phyloP scores from a whole-genome alignment of 2,797 vertebrate genomes.

The Gambusia yucatana region DNA sequence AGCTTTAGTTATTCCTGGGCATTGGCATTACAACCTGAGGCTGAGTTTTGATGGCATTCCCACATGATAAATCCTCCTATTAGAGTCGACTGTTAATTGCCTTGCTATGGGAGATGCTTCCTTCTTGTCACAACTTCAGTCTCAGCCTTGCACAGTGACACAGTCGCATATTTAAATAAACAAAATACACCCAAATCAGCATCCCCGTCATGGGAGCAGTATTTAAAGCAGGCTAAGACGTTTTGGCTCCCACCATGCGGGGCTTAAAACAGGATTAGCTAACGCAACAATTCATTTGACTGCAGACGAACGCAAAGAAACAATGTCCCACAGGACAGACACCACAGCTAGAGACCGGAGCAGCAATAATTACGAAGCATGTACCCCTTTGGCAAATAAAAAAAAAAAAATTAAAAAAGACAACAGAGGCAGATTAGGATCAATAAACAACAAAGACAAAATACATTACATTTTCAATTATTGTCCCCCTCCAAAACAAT shows the following conservation, averaged over 20 bases:
- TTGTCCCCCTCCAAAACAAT: background rate
- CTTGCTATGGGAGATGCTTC: slow-evolving; percentile 16
- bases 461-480: slow-evolving; percentile 38
- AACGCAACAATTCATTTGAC: slow-evolving; percentile 50
- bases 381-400: slow-evolving; percentile 44
- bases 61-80: slow-evolving; percentile 10
- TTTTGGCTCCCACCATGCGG: slow-evolving; percentile 1
- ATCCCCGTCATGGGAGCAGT: slow-evolving; percentile 23
- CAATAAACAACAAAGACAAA: slow-evolving; percentile 19
- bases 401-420: background rate
- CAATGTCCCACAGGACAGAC: slow-evolving; percentile 42
- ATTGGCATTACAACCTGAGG: slow-evolving; percentile 4
- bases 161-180: slow-evolving; percentile 58
- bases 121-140: slow-evolving; percentile 24
- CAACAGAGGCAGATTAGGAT: slow-evolving; percentile 39
- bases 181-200: slow-evolving; percentile 60
- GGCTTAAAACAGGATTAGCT: slow-evolving; percentile 24
- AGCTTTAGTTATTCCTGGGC: background rate
- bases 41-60: slow-evolving; percentile 20
- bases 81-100: slow-evolving; percentile 11
- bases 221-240: slow-evolving; percentile 50
- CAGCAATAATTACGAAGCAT: slow-evolving; percentile 39
- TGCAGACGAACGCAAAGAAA: slow-evolving; percentile 37
- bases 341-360: slow-evolving; percentile 30
- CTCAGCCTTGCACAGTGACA: background rate